Percentiles rank a stretch among this genome's conserved stretches.
Conservation (phyloP, 2,113 vertebrate genomes). For the Empidonax alnorum region DNA sequence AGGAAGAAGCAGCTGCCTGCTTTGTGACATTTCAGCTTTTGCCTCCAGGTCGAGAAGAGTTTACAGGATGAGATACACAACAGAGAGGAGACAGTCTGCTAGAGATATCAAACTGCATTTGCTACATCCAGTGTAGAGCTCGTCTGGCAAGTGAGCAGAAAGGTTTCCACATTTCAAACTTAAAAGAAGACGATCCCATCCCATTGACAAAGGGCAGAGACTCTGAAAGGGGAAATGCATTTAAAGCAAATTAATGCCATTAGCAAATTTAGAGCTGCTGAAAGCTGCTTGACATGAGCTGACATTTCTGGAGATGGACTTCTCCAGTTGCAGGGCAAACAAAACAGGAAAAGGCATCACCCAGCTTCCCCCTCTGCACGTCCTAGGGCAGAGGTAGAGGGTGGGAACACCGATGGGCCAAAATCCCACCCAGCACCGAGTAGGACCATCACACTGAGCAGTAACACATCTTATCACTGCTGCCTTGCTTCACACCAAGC, state of each 20-base stretch:
- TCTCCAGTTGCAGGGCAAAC: not conserved
- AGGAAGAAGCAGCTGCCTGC: constrained; percentile 63
- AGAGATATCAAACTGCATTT: constrained; percentile 50
- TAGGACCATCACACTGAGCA: not conserved
- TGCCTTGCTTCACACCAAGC: not conserved
- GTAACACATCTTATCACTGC: rapidly evolving
- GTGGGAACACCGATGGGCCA: rapidly evolving
- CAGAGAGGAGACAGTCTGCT: constrained; percentile 50
- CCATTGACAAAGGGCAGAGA: not conserved
- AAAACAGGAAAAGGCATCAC: not conserved
- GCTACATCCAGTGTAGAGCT: not conserved
- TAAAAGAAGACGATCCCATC: not conserved
- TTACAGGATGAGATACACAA: not conserved
- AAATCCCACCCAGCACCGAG: not conserved
- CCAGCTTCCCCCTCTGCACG: not conserved
- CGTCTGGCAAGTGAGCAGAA: not conserved
- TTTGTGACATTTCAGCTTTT: constrained; percentile 61
- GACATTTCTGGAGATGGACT: not conserved
- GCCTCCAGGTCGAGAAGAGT: constrained; percentile 50
- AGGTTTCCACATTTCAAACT: not conserved
- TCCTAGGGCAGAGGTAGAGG: not conserved
- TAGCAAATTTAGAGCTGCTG: not conserved
- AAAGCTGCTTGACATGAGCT: not conserved
- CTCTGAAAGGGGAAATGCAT: not conserved
- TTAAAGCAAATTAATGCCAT: not conserved